Conservation (phyloP, 1,140 invertebrate genomes). For the Melanaphis sacchari region DNA sequence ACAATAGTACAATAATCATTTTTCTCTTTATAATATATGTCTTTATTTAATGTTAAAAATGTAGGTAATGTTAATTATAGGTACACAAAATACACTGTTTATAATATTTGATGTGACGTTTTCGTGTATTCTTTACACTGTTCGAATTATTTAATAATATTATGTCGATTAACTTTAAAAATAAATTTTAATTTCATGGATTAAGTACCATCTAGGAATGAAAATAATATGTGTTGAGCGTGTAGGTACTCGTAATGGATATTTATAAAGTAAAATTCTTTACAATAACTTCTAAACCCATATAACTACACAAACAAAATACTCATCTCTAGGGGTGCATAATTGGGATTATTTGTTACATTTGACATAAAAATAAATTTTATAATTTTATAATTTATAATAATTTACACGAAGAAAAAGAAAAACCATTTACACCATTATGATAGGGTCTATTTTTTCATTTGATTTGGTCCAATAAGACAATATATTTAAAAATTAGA, state of each 20-base stretch:
- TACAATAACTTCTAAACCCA: not conserved
- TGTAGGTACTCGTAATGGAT: not conserved
- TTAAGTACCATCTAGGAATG: not conserved
- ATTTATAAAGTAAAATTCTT: not conserved
- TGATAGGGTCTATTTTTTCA: not conserved
- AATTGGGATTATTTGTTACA: not conserved
- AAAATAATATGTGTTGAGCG: not conserved
- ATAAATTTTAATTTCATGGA: not conserved
- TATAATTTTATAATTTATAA: too few relatives aligned
- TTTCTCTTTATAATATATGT: not conserved
- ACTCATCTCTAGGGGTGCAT: not conserved
- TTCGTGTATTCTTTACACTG: not conserved
- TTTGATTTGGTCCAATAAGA: not conserved
- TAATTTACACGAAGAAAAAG: not conserved
- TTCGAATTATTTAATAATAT: not conserved
- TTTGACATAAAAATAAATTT: not conserved
- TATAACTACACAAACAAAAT: not conserved
- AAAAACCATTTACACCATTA: not conserved
- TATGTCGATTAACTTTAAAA: not conserved
- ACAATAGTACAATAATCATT: not conserved
- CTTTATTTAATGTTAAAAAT: not conserved
- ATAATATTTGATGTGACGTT: not conserved
- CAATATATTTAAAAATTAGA: not conserved
- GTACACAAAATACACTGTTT: not conserved
- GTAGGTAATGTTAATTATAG: not conserved